Evolutionary conservation across 1,140 invertebrate species (phyloP).

Genomic region (Pantala flavescens): DNA sequence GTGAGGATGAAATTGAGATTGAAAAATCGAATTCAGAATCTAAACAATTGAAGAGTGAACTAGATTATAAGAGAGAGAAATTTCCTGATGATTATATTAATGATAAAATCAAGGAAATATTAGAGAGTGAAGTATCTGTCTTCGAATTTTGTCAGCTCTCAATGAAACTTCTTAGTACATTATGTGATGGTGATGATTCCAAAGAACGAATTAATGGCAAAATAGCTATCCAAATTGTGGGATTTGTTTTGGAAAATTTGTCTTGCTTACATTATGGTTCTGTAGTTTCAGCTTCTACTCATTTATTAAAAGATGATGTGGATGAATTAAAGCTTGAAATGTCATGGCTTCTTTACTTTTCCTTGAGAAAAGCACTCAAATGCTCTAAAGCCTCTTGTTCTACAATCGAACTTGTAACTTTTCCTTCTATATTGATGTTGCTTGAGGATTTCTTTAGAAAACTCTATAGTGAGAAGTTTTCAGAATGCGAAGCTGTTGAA

Average conservation of each 20-base stretch:
- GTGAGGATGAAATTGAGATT: conserved; percentile 38
- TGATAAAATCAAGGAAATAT: conserved; percentile 35
- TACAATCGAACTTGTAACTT: conserved; percentile 47
- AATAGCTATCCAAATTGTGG: conserved; percentile 46
- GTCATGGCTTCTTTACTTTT: conserved; percentile 45
- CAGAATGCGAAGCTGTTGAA: too few relatives aligned
- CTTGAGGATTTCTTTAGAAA: conserved; percentile 45
- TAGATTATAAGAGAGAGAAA: neutral
- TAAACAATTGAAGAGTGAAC: neutral
- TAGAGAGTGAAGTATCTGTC: conserved; percentile 40
- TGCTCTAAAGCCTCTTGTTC: conserved; percentile 31
- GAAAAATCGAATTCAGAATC: conserved; percentile 22
- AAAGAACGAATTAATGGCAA: conserved; percentile 31
- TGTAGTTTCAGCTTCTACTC: conserved; percentile 14
- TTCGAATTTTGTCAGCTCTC: conserved; percentile 47
- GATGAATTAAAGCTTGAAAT: conserved; percentile 23
- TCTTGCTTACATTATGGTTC: conserved; percentile 48
- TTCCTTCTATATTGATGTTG: conserved; percentile 48
- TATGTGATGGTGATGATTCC: conserved; percentile 42
- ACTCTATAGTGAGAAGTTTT: conserved; percentile 19
- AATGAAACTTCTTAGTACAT: conserved; percentile 44
- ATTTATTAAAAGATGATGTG: too few relatives aligned
- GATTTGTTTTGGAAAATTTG: conserved; percentile 48
- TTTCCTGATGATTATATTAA: conserved; percentile 12
- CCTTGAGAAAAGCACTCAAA: conserved; percentile 27